A percentile compares a stretch with the other conserved stretches of the same genome.
These are phyloP conservation scores for Marmota flaviventris DNA, from an alignment of 2,113 vertebrate species.

Conservation along the genomic window DNA sequence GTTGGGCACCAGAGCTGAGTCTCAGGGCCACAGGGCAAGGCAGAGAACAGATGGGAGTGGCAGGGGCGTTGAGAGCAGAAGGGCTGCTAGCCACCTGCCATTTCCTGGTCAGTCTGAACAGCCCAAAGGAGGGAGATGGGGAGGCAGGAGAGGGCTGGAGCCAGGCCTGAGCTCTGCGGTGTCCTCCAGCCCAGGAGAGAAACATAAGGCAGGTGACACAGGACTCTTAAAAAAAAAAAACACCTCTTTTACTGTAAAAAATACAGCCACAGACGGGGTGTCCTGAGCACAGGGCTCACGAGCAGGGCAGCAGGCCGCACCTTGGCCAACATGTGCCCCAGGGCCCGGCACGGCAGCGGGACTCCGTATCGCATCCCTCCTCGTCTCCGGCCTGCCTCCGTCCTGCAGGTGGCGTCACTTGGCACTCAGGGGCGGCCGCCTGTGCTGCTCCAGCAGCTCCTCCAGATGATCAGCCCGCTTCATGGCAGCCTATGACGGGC, in stretches of 20 bases:
- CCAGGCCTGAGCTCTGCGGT: too few species aligned
- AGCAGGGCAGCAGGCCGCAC: conserved; percentile 2
- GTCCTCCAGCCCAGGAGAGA: neutral
- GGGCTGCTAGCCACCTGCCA: too few species aligned
- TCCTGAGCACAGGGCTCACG: neutral
- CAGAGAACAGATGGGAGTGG: fast-evolving
- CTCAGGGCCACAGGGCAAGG: neutral
- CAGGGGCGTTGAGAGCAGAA: neutral
- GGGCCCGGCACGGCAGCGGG: neutral
- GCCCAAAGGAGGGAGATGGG: neutral
- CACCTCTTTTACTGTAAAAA: conserved; percentile 80
- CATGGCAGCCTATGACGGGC: conserved; percentile 89
- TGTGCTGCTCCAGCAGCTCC: conserved; percentile 93
- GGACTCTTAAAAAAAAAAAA: conserved; percentile 80
- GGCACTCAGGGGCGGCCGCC: conserved; percentile 87
- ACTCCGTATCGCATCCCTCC: too few species aligned
- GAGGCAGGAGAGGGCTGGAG: neutral
- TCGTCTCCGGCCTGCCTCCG: fast-evolving
- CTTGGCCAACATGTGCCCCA: neutral
- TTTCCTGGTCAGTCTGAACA: neutral
- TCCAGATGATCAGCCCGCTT: conserved; percentile 94
- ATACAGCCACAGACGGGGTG: neutral
- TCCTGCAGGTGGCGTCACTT: conserved; percentile 83
- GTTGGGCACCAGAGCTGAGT: fast-evolving
- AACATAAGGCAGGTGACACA: neutral